Evolutionary conservation across 2,888 invertebrate species (phyloP), one percentile per base, ranked within the genome.

Genomic region (Dryobotodes eremita): DNA sequence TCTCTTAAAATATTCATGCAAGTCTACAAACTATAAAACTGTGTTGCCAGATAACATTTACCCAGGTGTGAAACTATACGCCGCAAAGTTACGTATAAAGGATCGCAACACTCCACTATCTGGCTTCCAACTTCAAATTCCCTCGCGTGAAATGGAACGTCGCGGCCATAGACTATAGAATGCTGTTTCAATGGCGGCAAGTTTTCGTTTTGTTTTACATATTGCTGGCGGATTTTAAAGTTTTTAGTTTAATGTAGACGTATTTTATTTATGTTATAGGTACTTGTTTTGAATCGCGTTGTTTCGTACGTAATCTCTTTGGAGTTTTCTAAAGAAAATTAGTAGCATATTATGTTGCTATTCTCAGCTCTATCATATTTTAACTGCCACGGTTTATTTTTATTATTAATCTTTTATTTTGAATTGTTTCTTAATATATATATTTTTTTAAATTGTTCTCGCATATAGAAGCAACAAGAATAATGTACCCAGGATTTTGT

Each of bases 71-170:
- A 87, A 85, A 85, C 81, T 77, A 55, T 76, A 66, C 62, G 53
- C 85, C 26, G 31, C 68, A 77, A 86, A 89, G 82, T 88, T 85
- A 77, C 72, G 71, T 88, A 86, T 80, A 89, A 85, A 85, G 83
- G 88, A 89, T 80, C 62, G 82, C 72, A 77, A 79, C 78, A 86
- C 77, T 85, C 68, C 69, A 72, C 79, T 86, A 89, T 88, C 89
- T 81, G 74, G 57, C 57, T 83, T 75, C 79, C 70, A 86, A 89
- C 80, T 89, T 88, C 57, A 79, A 84, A 83, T 81, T 80, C 77
- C 64, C 83, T 55, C 50, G 83, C 69, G 83, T 80, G 72, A 81
- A 88, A 83, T 80, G 78, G 73, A 85, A 88, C 78, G 83, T 71
- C 75, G 75, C n/a, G 20, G 42, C 36, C 82, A 77, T 79, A 88